These are phyloP conservation scores for Arizona elegans DNA, from an alignment of 2,113 vertebrate species.

Conservation along the genomic window DNA sequence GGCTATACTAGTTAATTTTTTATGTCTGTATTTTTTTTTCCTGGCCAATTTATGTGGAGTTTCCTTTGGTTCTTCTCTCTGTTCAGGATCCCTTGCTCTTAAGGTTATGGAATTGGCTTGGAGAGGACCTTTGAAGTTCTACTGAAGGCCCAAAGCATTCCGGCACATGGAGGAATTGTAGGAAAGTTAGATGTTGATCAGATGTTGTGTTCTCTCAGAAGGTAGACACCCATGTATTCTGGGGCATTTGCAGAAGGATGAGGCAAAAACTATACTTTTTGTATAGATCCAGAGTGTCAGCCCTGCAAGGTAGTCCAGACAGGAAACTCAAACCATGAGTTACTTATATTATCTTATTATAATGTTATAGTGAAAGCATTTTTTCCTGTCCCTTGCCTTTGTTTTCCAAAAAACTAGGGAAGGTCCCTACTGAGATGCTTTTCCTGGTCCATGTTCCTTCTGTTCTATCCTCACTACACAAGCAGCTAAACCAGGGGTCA, in stretches of 20 bases:
- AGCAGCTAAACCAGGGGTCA: no score
- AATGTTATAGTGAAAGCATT: no score
- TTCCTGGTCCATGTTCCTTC: not conserved
- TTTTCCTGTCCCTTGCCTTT: not conserved
- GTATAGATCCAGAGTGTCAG: not conserved
- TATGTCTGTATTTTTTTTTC: not conserved
- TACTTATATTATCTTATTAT: not conserved
- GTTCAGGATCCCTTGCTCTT: not conserved
- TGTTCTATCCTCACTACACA: no score
- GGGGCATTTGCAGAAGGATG: not conserved
- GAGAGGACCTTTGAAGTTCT: not conserved
- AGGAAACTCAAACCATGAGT: not conserved
- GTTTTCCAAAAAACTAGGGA: not conserved
- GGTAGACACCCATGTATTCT: not conserved
- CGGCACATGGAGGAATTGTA: not conserved
- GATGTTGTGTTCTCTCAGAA: not conserved
- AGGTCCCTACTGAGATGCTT: no score
- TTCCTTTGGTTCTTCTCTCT: not conserved
- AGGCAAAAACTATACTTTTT: not conserved
- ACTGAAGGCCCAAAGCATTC: not conserved
- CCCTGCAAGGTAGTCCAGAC: not conserved
- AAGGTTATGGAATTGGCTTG: not conserved
- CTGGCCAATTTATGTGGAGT: not conserved
- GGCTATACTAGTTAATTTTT: not conserved
- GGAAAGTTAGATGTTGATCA: not conserved